Evolutionary conservation across 23 tunicate species (phyloP), one percentile per base, ranked within the genome.

Genomic region (Diplosoma virens): DNA sequence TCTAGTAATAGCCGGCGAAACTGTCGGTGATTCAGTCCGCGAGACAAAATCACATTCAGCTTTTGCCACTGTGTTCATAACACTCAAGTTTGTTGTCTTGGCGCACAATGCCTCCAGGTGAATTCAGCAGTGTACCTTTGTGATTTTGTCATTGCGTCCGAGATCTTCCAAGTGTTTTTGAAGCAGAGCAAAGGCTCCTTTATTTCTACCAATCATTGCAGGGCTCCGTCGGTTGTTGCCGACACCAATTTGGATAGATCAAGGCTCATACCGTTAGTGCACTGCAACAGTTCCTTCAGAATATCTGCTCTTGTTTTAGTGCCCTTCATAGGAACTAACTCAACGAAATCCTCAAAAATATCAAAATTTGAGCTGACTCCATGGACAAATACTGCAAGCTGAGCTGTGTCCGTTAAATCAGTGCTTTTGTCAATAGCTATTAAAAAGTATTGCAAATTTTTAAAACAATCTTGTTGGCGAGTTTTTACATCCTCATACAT

Each of bases 51-150:
- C 29, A 84, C 2, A 33, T 64, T 84, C 47, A 71, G 81, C 77
- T 74, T 86, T 86, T 55, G 74, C 86, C 76, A 81, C 86, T 80
- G 30, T 48, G 76, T 48, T 41, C 93, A 86, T 80, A 25, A 81
- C 93, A 27, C 28, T 33, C 37, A 81, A 72, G 71, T 27, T 55
- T 56, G 80, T 20, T 58, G 29, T 37, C 81, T 63, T 87, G 26
- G 94, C 86, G 29, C 87, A 82, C 82, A 87, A 81, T 63, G 86
- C 87, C 60, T 87, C 94, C 78, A 81, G 86, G 77, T 81, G 78
- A 81, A 87, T 87, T 24, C 75, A 6, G 37, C 93, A 86, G 67
- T 86, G 85, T 52, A 66, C 50, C 24, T 66, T 79, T 45, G 37
- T 31, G 37, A 85, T 77, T 28, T 58, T 70, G 63, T 69, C 30